Evolutionary conservation across 2,113 vertebrate species (phyloP), one percentile per base, ranked within the genome.

Genomic region (Lonchura striata): DNA sequence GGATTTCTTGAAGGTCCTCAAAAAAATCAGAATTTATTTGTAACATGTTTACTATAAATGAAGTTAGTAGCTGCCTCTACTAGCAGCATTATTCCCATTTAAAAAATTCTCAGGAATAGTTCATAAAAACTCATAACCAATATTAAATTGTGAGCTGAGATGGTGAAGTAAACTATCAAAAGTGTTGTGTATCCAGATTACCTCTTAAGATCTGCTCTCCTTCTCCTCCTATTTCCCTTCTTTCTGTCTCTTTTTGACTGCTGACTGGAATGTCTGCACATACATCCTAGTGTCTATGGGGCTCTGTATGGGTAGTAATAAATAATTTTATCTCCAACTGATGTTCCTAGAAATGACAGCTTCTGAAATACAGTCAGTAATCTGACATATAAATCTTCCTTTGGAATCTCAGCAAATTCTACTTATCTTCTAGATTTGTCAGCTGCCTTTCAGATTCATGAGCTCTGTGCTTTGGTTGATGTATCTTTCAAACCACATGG

Each of bases 371-470:
- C 2, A 79, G 63, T 41, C 42, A 81, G 54, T 82, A 33, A n/a
- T 88, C 57, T 94, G 94, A 77, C 85, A 88, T 50, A 84, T 49
- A 88, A 94, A 82, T 96, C 87, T 88, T 79, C 53, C 35, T 83
- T 77, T 46, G 31, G 47, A 91, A 76, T 60, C 68, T 83, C 54
- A 47, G 59, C 39, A 92, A 96, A 93, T 83, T 82, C 71, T 42
- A 3, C n/a, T 82, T 83, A 70, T 92, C 53, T 79, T 82, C 64
- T 64, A 59, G 87, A 65, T 89, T 87, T 95, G 78, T 89, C 92
- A 93, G 63, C 68, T 92, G 59, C 87, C 92, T 91, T 92, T 95
- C 93, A 90, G 42, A 85, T 61, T 85, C 66, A 13, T 25, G 50
- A 15, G 52, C 54, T 76, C 82, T 76, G 15, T 82, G 47, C 6